A percentile compares a stretch with the other conserved stretches of the same genome.
These are phyloP conservation scores for Pardosa pseudoannulata DNA, from an alignment of 2,888 invertebrate genomes.

Conservation along the genomic window DNA sequence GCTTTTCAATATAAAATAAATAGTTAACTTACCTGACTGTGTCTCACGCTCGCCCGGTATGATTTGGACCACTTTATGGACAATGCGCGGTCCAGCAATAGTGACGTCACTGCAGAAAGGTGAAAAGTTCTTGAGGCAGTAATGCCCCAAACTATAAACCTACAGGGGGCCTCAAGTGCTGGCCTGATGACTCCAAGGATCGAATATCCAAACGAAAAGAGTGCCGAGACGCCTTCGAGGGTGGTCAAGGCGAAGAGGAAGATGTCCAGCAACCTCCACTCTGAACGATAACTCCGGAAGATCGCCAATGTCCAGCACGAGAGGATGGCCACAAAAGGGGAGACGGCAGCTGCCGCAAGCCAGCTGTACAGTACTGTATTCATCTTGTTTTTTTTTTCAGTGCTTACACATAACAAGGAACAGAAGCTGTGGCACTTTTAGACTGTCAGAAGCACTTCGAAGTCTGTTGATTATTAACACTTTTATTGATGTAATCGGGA, in stretches of 20 bases:
- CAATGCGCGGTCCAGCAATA: conserved; percentile 80
- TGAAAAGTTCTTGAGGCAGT: conserved; percentile 80
- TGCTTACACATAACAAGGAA: background rate
- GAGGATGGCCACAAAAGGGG: conserved; percentile 79
- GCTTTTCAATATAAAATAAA: too few relatives aligned
- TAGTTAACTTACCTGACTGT: conserved; percentile 76
- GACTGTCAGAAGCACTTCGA: too few relatives aligned
- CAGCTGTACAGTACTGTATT: conserved; percentile 75
- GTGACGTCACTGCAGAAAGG: conserved; percentile 79
- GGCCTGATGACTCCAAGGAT: conserved; percentile 69
- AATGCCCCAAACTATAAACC: conserved; percentile 79
- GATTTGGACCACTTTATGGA: conserved; percentile 76
- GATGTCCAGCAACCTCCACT: conserved; percentile 80
- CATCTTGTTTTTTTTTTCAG: conserved; percentile 27
- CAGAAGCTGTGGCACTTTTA: background rate
- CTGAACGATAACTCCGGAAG: conserved; percentile 79
- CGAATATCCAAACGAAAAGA: conserved; percentile 74
- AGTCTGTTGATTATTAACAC: too few relatives aligned
- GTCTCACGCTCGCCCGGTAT: conserved; percentile 76
- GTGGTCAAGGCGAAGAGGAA: conserved; percentile 79
- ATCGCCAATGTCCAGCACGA: conserved; percentile 78
- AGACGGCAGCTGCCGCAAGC: conserved; percentile 78
- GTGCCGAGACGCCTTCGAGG: conserved; percentile 75
- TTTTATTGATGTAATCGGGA: too few relatives aligned
- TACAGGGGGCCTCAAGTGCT: conserved; percentile 76